Evolutionary conservation across 2,888 invertebrate genomes (phyloP).

Genomic region (Selenia dentaria): DNA sequence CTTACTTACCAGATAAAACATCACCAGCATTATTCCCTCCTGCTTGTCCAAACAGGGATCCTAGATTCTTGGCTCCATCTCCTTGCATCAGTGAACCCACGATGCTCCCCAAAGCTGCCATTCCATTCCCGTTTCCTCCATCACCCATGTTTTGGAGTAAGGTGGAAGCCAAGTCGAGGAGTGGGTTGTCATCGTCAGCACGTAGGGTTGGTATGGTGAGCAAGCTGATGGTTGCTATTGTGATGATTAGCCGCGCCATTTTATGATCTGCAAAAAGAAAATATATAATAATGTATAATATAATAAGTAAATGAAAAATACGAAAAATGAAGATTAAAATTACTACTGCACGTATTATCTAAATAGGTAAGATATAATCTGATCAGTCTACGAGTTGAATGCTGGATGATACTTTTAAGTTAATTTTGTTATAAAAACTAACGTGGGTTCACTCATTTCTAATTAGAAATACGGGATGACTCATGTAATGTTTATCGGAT

Average conservation of each 20-base stretch:
- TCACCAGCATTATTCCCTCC: conserved; percentile 69
- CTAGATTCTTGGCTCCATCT: conserved; percentile 85
- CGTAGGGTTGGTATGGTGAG: conserved; percentile 50
- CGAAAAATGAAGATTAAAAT: no score
- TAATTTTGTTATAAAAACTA: no score
- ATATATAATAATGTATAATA: no score
- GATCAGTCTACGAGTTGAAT: no score
- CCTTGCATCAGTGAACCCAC: conserved; percentile 89
- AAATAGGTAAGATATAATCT: no score
- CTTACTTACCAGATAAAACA: conserved; percentile 73
- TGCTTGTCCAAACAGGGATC: conserved; percentile 63
- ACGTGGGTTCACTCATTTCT: no score
- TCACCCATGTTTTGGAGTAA: conserved; percentile 86
- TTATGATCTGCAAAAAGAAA: no score
- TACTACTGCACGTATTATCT: no score
- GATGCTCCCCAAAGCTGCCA: conserved; percentile 86
- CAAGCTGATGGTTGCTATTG: conserved; percentile 53
- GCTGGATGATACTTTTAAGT: no score
- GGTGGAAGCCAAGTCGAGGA: conserved; percentile 88
- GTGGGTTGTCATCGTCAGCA: conserved; percentile 78
- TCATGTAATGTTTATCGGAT: no score
- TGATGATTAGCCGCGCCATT: conserved; percentile 55
- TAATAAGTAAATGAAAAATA: no score
- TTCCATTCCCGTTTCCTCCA: conserved; percentile 63
- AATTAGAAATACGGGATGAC: no score